These are phyloP conservation scores for Enteromius argenteus DNA, from an alignment of 2,797 vertebrate species.

Conservation along the genomic window DNA sequence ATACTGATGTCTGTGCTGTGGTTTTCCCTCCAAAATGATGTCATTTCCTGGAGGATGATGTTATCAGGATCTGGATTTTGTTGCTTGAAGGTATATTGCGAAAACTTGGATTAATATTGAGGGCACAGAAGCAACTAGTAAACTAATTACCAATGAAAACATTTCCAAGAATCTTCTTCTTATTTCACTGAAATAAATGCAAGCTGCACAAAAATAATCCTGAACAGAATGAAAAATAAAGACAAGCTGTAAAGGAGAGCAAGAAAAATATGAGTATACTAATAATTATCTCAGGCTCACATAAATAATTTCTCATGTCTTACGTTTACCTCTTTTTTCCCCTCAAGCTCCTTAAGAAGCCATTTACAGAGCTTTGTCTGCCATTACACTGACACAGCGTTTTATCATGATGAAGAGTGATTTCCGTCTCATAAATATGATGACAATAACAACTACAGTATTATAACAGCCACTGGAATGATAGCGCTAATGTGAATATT, in stretches of 20 bases:
- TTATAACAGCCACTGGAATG: constrained; percentile 41
- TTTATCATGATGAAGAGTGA: constrained; percentile 49
- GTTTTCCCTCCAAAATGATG: not conserved
- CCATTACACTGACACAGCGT: constrained; percentile 58
- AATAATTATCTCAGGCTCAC: constrained; percentile 29
- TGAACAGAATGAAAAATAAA: constrained; percentile 25
- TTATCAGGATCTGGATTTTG: not conserved
- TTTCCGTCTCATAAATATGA: constrained; percentile 59
- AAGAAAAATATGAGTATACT: constrained; percentile 26
- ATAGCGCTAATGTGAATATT: constrained; percentile 28
- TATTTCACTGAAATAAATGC: not conserved
- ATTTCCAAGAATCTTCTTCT: not conserved
- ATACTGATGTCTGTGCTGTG: not conserved
- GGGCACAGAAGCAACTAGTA: not conserved
- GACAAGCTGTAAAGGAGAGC: not conserved
- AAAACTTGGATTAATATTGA: not conserved
- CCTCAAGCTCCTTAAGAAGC: constrained; percentile 52
- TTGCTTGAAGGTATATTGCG: not conserved
- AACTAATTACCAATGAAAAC: not conserved
- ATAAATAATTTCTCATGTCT: constrained; percentile 26
- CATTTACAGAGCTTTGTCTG: constrained; percentile 60
- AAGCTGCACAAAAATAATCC: not conserved
- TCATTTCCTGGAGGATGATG: not conserved
- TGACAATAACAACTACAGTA: constrained; percentile 53
- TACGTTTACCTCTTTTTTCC: constrained; percentile 47